A percentile compares a stretch with the other conserved stretches of the same genome.
Evolutionary conservation across 2,797 vertebrate species (phyloP).

Genomic region (Euthynnus affinis): DNA sequence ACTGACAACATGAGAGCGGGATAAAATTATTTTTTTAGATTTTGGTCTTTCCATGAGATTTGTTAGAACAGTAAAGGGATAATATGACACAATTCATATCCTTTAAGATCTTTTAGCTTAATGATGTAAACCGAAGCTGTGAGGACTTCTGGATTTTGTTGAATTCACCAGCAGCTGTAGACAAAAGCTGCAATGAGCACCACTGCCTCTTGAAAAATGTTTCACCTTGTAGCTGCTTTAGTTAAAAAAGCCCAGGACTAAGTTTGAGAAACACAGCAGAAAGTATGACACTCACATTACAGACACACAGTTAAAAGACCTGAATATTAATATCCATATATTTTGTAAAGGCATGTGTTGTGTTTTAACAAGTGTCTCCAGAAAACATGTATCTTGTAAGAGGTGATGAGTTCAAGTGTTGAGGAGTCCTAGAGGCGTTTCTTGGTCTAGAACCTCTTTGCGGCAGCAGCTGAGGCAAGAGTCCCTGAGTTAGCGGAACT

Average conservation of each 20-base stretch:
- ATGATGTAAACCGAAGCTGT: slow-evolving; percentile 14
- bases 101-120: slow-evolving; percentile 9
- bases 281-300: slow-evolving; percentile 76
- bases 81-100: slow-evolving; percentile 10
- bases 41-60: slow-evolving; percentile 25
- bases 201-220: slow-evolving; percentile 32
- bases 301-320: slow-evolving; percentile 95
- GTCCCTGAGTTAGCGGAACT: slow-evolving; percentile 96
- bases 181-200: slow-evolving; percentile 43
- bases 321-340: slow-evolving; percentile 93
- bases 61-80: slow-evolving; percentile 2
- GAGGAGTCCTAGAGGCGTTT: slow-evolving; percentile 78
- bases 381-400: slow-evolving; percentile 91
- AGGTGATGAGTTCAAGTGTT: slow-evolving; percentile 90
- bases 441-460: slow-evolving; percentile 91
- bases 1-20: background rate
- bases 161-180: slow-evolving; percentile 28
- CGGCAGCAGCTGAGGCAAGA: slow-evolving; percentile 86
- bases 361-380: slow-evolving; percentile 92
- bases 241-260: slow-evolving; percentile 56
- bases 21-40: background rate
- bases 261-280: slow-evolving; percentile 66
- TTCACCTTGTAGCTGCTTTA: slow-evolving; percentile 34
- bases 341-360: slow-evolving; percentile 96
- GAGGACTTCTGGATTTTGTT: slow-evolving; percentile 2